phyloP scores from a whole-genome alignment of 1,140 invertebrate genomes.

The Drepana arcuata region DNA sequence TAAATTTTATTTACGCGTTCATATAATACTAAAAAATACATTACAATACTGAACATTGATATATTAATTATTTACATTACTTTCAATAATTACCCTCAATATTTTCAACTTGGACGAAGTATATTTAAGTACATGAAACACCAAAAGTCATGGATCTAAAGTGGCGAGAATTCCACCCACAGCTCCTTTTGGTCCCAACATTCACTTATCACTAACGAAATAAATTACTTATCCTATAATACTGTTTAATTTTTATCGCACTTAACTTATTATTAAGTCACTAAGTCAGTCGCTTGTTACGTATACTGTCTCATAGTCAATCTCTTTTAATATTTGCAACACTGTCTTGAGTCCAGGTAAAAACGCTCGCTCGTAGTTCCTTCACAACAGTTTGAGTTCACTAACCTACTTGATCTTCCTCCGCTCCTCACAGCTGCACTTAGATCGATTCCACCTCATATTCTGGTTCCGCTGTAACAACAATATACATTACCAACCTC shows the following conservation, averaged over 20 bases:
- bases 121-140: constrained; percentile 4
- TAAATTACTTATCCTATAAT: constrained; percentile 61
- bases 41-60: constrained; percentile 57
- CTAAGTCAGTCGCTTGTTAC: constrained; percentile 40
- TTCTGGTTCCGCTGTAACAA: constrained; percentile 58
- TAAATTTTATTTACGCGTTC: constrained; percentile 22
- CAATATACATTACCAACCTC: constrained; percentile 14
- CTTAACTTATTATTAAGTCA: constrained; percentile 37
- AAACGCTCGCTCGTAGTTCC: too few species aligned
- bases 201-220: constrained; percentile 25
- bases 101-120: too few species aligned
- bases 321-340: constrained; percentile 12
- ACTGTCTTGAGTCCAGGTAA: too few species aligned
- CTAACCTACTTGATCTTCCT: too few species aligned
- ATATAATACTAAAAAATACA: too few species aligned
- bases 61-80: too few species aligned
- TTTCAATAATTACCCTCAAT: too few species aligned
- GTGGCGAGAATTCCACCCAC: constrained; percentile 35
- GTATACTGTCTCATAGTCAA: constrained; percentile 13
- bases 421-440: constrained; percentile 44
- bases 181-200: constrained; percentile 61
- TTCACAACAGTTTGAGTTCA: too few species aligned
- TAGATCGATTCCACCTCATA: constrained; percentile 63
- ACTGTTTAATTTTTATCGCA: constrained; percentile 51
- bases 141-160: constrained; percentile 33